These are phyloP conservation scores for Takifugu bimaculatus DNA, from an alignment of 2,113 vertebrate genomes.

Conservation along the genomic window DNA sequence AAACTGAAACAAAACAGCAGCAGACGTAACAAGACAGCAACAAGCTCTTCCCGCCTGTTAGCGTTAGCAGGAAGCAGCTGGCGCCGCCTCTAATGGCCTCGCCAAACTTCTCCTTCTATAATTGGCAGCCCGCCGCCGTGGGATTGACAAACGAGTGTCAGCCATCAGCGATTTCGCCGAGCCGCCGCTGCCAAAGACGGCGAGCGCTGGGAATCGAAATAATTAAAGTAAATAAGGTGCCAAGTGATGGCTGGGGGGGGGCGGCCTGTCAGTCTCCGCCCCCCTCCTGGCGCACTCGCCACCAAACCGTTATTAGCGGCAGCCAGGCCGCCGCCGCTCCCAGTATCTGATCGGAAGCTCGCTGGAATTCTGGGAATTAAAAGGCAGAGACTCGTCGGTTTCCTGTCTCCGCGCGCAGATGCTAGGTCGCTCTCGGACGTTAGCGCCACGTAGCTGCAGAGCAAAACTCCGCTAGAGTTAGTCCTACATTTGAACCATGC, in stretches of 20 bases:
- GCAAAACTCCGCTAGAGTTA: no score
- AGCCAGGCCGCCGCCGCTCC: constrained; percentile 7
- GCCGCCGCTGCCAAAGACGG: constrained; percentile 58
- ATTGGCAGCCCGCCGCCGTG: constrained; percentile 68
- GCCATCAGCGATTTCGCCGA: constrained; percentile 63
- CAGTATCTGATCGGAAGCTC: background rate
- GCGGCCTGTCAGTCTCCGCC: constrained; percentile 53
- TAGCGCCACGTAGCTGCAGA: no score
- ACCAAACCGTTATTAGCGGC: constrained; percentile 62
- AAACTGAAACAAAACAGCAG: background rate
- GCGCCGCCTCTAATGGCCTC: constrained; percentile 66
- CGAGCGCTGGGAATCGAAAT: constrained; percentile 69
- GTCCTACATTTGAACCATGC: no score
- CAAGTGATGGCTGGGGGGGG: constrained; percentile 55
- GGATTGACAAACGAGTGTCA: constrained; percentile 78
- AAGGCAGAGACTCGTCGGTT: no score
- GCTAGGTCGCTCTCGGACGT: no score
- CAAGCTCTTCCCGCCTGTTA: constrained; percentile 53
- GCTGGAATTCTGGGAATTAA: no score
- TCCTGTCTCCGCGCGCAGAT: no score
- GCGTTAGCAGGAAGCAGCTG: constrained; percentile 55
- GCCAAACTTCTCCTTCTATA: constrained; percentile 72
- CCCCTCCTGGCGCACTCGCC: constrained; percentile 54
- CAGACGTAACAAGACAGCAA: constrained; percentile 26
- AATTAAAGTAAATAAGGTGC: constrained; percentile 80